Conservation (phyloP, 2,888 invertebrate genomes). For the Oxytorus armatus region DNA sequence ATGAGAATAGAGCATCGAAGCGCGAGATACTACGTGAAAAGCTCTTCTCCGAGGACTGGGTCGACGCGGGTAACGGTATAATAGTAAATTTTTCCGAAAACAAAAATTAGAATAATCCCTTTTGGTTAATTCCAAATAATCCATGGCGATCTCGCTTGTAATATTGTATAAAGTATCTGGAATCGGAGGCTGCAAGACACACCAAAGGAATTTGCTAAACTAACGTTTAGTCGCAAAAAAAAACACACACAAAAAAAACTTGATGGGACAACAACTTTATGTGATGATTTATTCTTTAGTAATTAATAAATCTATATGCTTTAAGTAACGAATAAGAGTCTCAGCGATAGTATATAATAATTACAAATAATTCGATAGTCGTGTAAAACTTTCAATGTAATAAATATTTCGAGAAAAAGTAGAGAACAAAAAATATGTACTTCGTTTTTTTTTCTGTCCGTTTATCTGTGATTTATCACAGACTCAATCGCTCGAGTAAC, state of each 20-base stretch:
- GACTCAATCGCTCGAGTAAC: conserved; percentile 67
- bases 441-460: conserved; percentile 67
- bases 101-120: conserved; percentile 66
- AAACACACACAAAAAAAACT: background rate
- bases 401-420: conserved; percentile 54
- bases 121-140: conserved; percentile 14
- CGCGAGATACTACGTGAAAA: conserved; percentile 77
- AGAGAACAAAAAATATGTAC: conserved; percentile 56
- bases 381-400: conserved; percentile 59
- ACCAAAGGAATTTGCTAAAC: conserved; percentile 70
- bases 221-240: conserved; percentile 21
- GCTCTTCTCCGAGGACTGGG: conserved; percentile 81
- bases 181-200: conserved; percentile 68
- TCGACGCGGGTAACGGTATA: conserved; percentile 81
- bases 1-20: conserved; percentile 69
- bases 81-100: conserved; percentile 79
- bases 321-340: conserved; percentile 51
- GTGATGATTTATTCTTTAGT: conserved; percentile 60
- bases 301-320: conserved; percentile 56
- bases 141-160: conserved; percentile 41
- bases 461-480: conserved; percentile 77
- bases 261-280: conserved; percentile 33
- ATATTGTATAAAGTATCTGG: conserved; percentile 63
- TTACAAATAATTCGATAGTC: conserved; percentile 54
- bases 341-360: conserved; percentile 52